Evolutionary conservation across 2,888 invertebrate species (phyloP).

Genomic region (Drosophila neutralis): DNA sequence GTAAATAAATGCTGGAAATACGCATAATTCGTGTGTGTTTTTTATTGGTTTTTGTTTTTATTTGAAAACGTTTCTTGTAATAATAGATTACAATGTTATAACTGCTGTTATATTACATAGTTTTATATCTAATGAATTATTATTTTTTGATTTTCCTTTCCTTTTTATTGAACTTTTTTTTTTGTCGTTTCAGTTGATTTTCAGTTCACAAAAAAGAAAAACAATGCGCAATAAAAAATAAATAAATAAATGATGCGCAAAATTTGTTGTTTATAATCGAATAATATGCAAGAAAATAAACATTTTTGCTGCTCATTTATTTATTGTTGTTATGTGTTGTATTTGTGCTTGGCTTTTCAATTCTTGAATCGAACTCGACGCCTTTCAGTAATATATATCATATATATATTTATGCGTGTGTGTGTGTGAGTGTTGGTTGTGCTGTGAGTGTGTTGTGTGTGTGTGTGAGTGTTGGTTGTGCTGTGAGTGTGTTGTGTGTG

Average conservation of each 20-base stretch:
- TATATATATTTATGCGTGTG: not conserved
- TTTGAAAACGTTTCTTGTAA: constrained; percentile 38
- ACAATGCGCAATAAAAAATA: not conserved
- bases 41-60: constrained; percentile 27
- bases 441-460: not conserved
- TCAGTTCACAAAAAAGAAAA: constrained; percentile 22
- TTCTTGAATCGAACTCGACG: constrained; percentile 2
- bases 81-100: constrained; percentile 38
- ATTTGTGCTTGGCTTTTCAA: constrained; percentile 27
- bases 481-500: not conserved
- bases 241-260: not conserved
- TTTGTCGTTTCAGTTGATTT: not conserved
- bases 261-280: constrained; percentile 2
- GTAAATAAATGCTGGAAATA: not conserved
- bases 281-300: constrained; percentile 4
- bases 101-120: constrained; percentile 33
- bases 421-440: not conserved
- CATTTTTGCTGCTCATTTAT: not conserved
- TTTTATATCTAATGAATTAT: constrained; percentile 14
- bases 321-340: not conserved
- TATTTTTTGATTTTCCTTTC: constrained; percentile 13
- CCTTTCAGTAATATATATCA: constrained; percentile 1
- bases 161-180: not conserved
- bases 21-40: not conserved
- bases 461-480: not conserved